Conservation (phyloP, 2,888 invertebrate genomes). For the Nycteola revayana region DNA sequence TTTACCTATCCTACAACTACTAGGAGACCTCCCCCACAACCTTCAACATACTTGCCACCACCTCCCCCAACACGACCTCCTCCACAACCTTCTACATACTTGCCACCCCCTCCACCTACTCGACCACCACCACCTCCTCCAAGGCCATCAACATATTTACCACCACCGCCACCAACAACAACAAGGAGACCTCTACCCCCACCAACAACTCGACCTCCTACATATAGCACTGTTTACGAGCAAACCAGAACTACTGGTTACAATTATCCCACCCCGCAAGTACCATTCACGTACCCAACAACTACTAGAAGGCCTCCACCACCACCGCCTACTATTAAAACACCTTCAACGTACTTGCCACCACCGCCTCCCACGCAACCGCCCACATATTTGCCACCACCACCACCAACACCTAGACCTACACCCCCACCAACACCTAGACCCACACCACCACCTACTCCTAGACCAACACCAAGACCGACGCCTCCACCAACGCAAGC, state of each 20-base stretch:
- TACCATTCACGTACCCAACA: constrained; percentile 28
- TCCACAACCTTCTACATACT: constrained; percentile 13
- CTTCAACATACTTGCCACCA: constrained; percentile 20
- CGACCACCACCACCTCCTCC: constrained; percentile 22
- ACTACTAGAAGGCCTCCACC: constrained; percentile 21
- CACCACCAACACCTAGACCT: constrained; percentile 20
- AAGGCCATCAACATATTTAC: constrained; percentile 18
- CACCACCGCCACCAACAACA: constrained; percentile 27
- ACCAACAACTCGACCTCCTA: constrained; percentile 20
- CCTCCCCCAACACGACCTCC: constrained; percentile 13
- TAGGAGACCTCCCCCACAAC: constrained; percentile 15
- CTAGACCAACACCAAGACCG: constrained; percentile 28
- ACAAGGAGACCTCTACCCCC: constrained; percentile 22
- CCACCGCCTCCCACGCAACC: constrained; percentile 17
- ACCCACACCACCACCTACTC: constrained; percentile 29
- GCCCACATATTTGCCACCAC: constrained; percentile 19
- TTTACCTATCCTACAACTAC: constrained; percentile 31
- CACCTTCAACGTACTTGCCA: constrained; percentile 18
- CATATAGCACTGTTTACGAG: constrained; percentile 27
- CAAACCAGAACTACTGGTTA: constrained; percentile 34
- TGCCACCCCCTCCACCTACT: constrained; percentile 27
- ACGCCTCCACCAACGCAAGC: constrained; percentile 30
- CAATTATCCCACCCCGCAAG: constrained; percentile 27
- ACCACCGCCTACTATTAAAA: constrained; percentile 8
- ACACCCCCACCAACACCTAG: constrained; percentile 10